Evolutionary conservation across 2,113 vertebrate species (phyloP), one percentile per base, ranked within the genome.

Genomic region (Tetrax tetrax): DNA sequence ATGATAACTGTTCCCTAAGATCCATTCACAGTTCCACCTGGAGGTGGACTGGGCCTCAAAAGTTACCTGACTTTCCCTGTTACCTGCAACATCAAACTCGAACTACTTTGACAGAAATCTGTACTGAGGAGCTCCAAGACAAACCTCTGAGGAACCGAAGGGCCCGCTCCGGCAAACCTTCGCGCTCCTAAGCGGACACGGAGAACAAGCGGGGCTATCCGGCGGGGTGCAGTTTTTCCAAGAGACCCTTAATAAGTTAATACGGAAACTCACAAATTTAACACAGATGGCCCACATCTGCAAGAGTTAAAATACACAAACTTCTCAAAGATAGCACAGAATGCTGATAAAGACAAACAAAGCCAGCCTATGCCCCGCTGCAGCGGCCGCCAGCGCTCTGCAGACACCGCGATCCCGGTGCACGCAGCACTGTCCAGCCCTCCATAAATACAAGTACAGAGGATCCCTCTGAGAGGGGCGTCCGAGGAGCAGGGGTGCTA

Each of bases 301-400:
- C 72, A 54, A 59, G 68, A 94, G 54, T 12, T 87, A 69, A 82
- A 76, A 63, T 22, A 85, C 74, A 80, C 60, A 48, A 76, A 19
- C 57, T 33, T 41, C 74, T 89, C 60, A 12, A 25, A 82, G 89
- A 31, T 79, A 92, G 61, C 53, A 50, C 10, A 0, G 5, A 76
- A 65, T 3, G 15, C 65, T 57, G 90, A 68, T 22, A 41, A 54
- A 37, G 57, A 35, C 87, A 85, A 56, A 27, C 48, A 72, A 83
- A 69, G 74, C 23, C 93, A 92, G 88, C 47, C 88, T 25, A 17
- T 89, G 86, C 79, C 83, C 66, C 12, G 63, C 71, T 29, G 75
- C 71, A 80, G 72, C 37, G 21, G 8, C 24, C 14, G 15, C 29
- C 65, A 31, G 76, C 1, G 0, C 74, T 29, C 66, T 11, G 41